phyloP scores from a whole-genome alignment of 2,888 invertebrate species.

The Trichopria drosophilae region DNA sequence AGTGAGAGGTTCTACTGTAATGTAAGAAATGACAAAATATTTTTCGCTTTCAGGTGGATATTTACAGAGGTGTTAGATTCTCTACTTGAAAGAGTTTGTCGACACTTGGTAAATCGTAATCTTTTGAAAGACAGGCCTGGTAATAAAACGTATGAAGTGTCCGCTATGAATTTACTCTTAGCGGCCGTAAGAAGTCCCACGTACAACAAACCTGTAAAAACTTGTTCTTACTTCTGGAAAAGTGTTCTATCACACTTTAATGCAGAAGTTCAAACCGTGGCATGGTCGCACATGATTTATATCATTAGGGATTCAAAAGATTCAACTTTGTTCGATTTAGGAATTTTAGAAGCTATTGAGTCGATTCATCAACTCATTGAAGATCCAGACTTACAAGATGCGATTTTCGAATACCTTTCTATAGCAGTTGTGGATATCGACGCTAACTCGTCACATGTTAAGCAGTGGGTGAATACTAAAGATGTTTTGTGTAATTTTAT shows the following conservation, averaged over 20 bases:
- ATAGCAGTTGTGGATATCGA: slow-evolving; percentile 13
- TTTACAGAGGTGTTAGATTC: too few species aligned
- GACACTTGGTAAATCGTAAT: slow-evolving; percentile 37
- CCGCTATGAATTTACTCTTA: slow-evolving; percentile 39
- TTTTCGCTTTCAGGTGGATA: slow-evolving; percentile 13
- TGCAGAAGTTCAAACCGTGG: slow-evolving; percentile 39
- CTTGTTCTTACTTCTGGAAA: slow-evolving; percentile 29
- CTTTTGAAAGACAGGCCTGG: slow-evolving; percentile 45
- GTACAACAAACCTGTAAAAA: slow-evolving; percentile 4
- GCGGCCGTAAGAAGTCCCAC: slow-evolving; percentile 19
- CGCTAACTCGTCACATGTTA: not conserved
- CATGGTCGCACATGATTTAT: slow-evolving; percentile 38
- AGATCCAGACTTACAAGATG: slow-evolving; percentile 45
- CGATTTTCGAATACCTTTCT: slow-evolving; percentile 45
- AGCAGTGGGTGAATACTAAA: slow-evolving; percentile 2
- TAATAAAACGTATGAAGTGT: slow-evolving; percentile 47
- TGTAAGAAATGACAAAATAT: slow-evolving; percentile 3
- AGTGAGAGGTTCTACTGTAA: too few species aligned
- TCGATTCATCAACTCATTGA: slow-evolving; percentile 23
- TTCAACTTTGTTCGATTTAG: slow-evolving; percentile 16
- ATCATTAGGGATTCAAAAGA: slow-evolving; percentile 16
- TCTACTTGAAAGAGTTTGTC: slow-evolving; percentile 27
- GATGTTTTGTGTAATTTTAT: slow-evolving; percentile 29
- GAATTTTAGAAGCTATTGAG: slow-evolving; percentile 18
- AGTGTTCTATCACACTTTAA: slow-evolving; percentile 37